Evolutionary conservation across 2,797 vertebrate species (phyloP), one percentile per base, ranked within the genome.

Genomic region (Octomys mimax): DNA sequence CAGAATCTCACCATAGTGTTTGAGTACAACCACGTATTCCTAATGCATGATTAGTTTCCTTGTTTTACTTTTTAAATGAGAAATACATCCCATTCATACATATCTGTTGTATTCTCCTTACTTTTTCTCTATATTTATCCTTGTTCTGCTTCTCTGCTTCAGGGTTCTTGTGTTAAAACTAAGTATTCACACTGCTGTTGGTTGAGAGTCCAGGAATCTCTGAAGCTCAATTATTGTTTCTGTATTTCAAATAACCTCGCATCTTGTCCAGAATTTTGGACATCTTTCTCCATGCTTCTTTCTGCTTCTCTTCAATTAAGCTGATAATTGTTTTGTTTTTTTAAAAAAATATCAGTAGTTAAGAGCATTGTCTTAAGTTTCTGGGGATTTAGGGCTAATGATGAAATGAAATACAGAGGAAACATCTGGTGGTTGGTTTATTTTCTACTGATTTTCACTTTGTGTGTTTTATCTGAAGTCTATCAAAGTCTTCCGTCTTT

Each of bases 31-130:
- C 21, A 1, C 26, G 14, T 54, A 39, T 39, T 18, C 79, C 57
- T 77, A 64, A 4, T 92, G 9, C 24, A 42, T 31, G n/a, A 39
- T 82, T 59, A 75, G 24, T 24, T 28, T 13, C 16, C 46, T 24
- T 68, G 18, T 71, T 92, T 61, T 83, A 91, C 54, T 86, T 89
- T 94, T 95, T 39, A 88, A 28, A 13, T 28, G 33, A 52, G 36
- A 88, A 3, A 26, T 19, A 21, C 24, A 3, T 2, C 24, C 12
- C 6, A 66, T 24, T 6, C 2, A 16, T 57, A 3, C 54, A 7
- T 54, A 73, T 64, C 3, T 81, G 12, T 89, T 42, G 18, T 77
- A 18, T 52, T 49, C 1, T 77, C 49, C 42, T 61, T 39, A 18
- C 54, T 75, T 81, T 95, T 77, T 39, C 66, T 87, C n/a, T 31